Evolutionary conservation across 2,113 vertebrate species (phyloP).

Genomic region (Rafetus swinhoei): DNA sequence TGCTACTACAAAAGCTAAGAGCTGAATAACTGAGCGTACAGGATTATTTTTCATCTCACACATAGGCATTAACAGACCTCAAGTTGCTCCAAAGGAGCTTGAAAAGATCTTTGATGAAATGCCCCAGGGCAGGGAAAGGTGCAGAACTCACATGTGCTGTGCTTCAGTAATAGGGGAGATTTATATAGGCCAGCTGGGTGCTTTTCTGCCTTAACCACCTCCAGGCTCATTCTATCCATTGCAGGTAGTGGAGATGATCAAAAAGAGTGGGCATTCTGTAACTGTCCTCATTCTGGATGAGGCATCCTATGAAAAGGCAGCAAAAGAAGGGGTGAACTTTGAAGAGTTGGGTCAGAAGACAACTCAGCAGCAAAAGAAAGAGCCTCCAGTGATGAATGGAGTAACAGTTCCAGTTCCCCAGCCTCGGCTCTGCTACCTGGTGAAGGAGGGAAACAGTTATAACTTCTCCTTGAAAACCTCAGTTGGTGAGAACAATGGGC

Average conservation of each 20-base stretch:
- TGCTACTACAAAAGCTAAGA: background rate
- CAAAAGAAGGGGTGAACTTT: slow-evolving; percentile 78
- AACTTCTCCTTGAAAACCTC: slow-evolving; percentile 90
- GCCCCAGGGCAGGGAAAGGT: background rate
- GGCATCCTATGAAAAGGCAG: slow-evolving; percentile 83
- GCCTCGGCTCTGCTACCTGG: slow-evolving; percentile 89
- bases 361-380: slow-evolving; percentile 9
- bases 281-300: slow-evolving; percentile 88
- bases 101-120: background rate
- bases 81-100: background rate
- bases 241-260: slow-evolving; percentile 91
- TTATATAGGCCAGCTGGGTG: background rate
- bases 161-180: background rate
- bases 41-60: background rate
- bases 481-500: slow-evolving; percentile 78
- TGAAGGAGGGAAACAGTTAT: slow-evolving; percentile 81
- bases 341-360: slow-evolving; percentile 54
- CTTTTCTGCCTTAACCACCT: background rate
- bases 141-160: background rate
- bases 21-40: background rate
- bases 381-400: slow-evolving; percentile 60
- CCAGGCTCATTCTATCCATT: background rate
- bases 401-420: slow-evolving; percentile 55
- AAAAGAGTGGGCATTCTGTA: slow-evolving; percentile 82
- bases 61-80: accelerated